Conservation (phyloP, 2,888 invertebrate genomes). For the Sminthurinus aureus region DNA sequence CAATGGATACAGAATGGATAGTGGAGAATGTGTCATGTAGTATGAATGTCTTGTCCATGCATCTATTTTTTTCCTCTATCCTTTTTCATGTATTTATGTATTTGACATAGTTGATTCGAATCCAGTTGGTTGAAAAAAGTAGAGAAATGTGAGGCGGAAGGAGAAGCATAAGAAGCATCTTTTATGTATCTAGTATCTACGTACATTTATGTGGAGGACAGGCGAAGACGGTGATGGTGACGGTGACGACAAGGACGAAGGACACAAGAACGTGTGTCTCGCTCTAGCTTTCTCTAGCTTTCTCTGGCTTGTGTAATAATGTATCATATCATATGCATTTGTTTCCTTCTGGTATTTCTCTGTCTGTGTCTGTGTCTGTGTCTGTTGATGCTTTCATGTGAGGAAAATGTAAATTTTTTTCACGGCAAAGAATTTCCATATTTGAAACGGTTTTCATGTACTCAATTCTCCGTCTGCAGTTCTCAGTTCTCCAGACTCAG, state of each 20-base stretch:
- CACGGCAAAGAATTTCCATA: slow-evolving; percentile 40
- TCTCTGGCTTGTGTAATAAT: slow-evolving; percentile 22
- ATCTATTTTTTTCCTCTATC: slow-evolving; percentile 11
- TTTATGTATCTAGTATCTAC: background rate
- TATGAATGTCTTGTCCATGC: slow-evolving; percentile 40
- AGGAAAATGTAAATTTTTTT: slow-evolving; percentile 40
- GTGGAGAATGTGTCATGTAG: slow-evolving; percentile 31
- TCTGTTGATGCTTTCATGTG: slow-evolving; percentile 40
- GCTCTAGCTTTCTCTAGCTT: background rate
- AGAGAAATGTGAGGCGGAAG: too few relatives aligned
- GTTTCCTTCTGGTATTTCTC: background rate
- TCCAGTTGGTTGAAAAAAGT: background rate
- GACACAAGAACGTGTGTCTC: slow-evolving; percentile 9
- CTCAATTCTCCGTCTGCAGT: background rate
- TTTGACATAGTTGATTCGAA: background rate
- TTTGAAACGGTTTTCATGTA: slow-evolving; percentile 35
- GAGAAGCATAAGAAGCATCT: background rate
- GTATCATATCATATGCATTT: slow-evolving; percentile 10
- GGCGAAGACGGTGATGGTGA: background rate
- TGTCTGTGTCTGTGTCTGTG: background rate
- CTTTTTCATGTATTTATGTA: background rate
- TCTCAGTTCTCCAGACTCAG: background rate
- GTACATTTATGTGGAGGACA: background rate
- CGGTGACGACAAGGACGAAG: background rate
- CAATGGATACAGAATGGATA: slow-evolving; percentile 14